phyloP scores from a whole-genome alignment of 1,140 invertebrate species.

The Drosophila pandora region DNA sequence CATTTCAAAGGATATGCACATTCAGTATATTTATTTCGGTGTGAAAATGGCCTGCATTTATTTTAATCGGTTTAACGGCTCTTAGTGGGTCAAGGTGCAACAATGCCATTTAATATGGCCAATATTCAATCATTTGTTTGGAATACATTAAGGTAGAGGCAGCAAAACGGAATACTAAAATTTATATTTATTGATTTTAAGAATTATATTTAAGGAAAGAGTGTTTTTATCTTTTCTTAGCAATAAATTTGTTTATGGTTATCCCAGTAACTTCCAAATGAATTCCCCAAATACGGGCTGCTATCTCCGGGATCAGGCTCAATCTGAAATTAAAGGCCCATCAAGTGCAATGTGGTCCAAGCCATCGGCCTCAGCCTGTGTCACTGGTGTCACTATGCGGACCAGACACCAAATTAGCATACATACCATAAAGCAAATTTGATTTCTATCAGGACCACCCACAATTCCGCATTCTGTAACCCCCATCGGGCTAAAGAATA shows the following conservation, averaged over 20 bases:
- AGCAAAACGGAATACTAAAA: neutral
- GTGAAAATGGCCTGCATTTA: conserved; percentile 33
- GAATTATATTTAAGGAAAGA: no score
- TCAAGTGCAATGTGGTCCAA: conserved; percentile 51
- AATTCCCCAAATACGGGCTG: conserved; percentile 10
- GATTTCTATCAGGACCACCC: conserved; percentile 68
- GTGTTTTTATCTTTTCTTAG: neutral
- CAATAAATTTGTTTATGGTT: neutral
- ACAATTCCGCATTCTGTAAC: neutral
- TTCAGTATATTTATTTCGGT: conserved; percentile 26
- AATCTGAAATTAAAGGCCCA: conserved; percentile 67
- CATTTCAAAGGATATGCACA: conserved; percentile 13
- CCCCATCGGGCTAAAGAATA: conserved; percentile 31
- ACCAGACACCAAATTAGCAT: conserved; percentile 76
- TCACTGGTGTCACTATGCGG: conserved; percentile 12
- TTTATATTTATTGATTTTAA: no score
- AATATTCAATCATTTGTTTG: neutral
- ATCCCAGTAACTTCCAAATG: conserved; percentile 25
- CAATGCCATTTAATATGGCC: neutral
- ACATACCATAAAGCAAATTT: conserved; percentile 83
- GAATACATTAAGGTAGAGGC: neutral
- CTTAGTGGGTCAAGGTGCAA: conserved; percentile 11
- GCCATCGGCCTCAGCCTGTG: conserved; percentile 2
- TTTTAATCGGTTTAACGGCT: conserved; percentile 49
- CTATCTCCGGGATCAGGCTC: conserved; percentile 14